Evolutionary conservation across 2,888 invertebrate species (phyloP), one percentile per base, ranked within the genome.

Genomic region (Erebia ligea): DNA sequence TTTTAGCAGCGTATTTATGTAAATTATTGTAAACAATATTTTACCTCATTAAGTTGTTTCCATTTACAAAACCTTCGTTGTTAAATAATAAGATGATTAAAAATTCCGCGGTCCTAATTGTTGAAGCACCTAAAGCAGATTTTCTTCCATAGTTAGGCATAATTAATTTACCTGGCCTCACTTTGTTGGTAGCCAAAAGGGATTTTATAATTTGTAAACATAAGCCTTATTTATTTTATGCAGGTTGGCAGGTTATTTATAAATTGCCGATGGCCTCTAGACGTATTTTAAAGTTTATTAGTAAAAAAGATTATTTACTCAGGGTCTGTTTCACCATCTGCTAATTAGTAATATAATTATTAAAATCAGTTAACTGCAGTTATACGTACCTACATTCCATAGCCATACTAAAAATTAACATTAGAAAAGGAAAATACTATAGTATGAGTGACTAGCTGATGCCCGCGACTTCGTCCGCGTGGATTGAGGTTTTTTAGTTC

Each of bases 41-140:
- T 58, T 58, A 34, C 21, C 45, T 21, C 13, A 62, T 62, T 45
- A 19, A 21, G 9, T 63, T 45, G 50, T 64, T 52, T 21, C 34
- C 25, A 17, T 76, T 15, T 86, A 86, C 84, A 77, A 79, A 79
- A 80, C 77, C 80, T 83, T 84, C 81, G 86, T 84, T 82, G 79
- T 85, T 84, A 85, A 34, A 34, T 87, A 88, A 90, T 88, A 84
- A 87, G 84, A 76, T 86, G 85, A 89, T 90, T 88, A 86, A 88
- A 87, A 86, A 86, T 85, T 86, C 85, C 83, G 80, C 81, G 82
- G 80, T 82, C 83, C 82, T 85, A 85, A 86, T 89, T 87, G 82
- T 81, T 83, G 82, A 79, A 85, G 82, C 82, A 82, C 81, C 86
- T 82, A 78, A 81, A 83, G 78, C 83, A 83, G 84, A 85, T 85